These are phyloP conservation scores for Ornithoptera alexandrae DNA, from an alignment of 2,888 invertebrate species.

Conservation along the genomic window DNA sequence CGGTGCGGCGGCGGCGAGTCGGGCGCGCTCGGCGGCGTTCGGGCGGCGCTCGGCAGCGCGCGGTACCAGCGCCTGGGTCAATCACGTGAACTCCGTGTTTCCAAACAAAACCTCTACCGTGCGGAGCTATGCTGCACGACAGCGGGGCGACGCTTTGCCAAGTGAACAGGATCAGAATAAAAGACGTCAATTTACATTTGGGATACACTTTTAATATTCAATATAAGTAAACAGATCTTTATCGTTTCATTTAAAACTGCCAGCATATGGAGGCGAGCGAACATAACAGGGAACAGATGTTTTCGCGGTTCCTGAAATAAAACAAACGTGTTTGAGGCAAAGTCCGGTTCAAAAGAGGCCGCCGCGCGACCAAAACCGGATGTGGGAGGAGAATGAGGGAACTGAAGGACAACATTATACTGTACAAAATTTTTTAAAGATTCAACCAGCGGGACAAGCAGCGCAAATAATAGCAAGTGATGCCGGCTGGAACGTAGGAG, in stretches of 20 bases:
- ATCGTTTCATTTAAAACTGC: slow-evolving; percentile 82
- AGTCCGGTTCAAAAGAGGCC: too few relatives aligned
- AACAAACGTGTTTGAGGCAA: slow-evolving; percentile 10
- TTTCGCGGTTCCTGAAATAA: slow-evolving; percentile 82
- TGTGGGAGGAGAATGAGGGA: too few relatives aligned
- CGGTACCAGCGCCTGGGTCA: slow-evolving; percentile 66
- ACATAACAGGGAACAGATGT: slow-evolving; percentile 83
- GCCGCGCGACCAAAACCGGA: too few relatives aligned
- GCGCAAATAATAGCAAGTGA: too few relatives aligned
- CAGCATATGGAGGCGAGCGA: slow-evolving; percentile 85
- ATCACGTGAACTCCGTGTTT: slow-evolving; percentile 87
- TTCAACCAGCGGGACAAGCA: too few relatives aligned
- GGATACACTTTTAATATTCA: slow-evolving; percentile 84
- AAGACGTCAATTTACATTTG: slow-evolving; percentile 80
- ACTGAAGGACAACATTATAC: too few relatives aligned
- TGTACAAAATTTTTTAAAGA: too few relatives aligned
- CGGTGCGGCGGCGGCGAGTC: slow-evolving; percentile 75
- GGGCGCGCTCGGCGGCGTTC: slow-evolving; percentile 75
- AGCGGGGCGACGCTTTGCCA: neutral
- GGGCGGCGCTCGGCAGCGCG: slow-evolving; percentile 62
- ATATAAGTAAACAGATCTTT: slow-evolving; percentile 81
- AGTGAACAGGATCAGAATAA: slow-evolving; percentile 33
- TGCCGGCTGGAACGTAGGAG: too few relatives aligned
- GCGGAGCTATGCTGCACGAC: neutral
- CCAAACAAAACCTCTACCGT: slow-evolving; percentile 83